A percentile compares a stretch with the other conserved stretches of the same genome.
These are phyloP conservation scores for Cetonia aurata DNA, from an alignment of 2,888 invertebrate species.

Conservation along the genomic window DNA sequence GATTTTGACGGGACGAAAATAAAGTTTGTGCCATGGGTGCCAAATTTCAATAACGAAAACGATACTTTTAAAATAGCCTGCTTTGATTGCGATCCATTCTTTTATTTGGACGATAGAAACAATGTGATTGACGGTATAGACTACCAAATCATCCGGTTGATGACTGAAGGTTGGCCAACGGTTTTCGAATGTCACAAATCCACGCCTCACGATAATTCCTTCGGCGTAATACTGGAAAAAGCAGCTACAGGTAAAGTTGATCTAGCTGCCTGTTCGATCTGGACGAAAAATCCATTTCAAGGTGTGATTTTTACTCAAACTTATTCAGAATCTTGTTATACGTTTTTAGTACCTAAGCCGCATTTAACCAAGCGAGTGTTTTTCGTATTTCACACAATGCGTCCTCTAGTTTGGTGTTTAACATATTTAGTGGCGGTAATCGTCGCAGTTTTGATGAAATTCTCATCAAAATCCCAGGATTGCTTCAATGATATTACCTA, in stretches of 20 bases:
- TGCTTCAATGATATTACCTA: background rate
- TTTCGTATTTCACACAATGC: constrained; percentile 49
- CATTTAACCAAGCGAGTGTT: constrained; percentile 41
- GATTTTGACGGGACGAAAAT: background rate
- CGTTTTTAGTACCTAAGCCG: constrained; percentile 52
- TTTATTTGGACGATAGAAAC: constrained; percentile 6
- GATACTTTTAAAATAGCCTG: constrained; percentile 24
- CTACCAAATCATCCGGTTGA: constrained; percentile 21
- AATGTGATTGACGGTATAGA: constrained; percentile 37
- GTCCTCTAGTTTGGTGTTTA: constrained; percentile 14
- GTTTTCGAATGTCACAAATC: constrained; percentile 12
- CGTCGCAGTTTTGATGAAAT: constrained; percentile 24
- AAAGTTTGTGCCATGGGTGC: constrained; percentile 13
- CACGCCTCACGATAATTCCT: constrained; percentile 11
- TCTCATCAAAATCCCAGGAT: background rate
- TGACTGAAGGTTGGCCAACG: constrained; percentile 27
- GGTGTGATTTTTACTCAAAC: constrained; percentile 6
- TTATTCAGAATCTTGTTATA: constrained; percentile 46
- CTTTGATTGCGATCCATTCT: constrained; percentile 38
- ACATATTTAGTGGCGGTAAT: background rate
- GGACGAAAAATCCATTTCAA: constrained; percentile 3
- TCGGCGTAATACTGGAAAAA: background rate
- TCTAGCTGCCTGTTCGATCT: constrained; percentile 27
- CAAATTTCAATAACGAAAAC: constrained; percentile 4
- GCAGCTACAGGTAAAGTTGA: constrained; percentile 16